phyloP scores from a whole-genome alignment of 2,113 vertebrate species.

The Tachycineta bicolor region DNA sequence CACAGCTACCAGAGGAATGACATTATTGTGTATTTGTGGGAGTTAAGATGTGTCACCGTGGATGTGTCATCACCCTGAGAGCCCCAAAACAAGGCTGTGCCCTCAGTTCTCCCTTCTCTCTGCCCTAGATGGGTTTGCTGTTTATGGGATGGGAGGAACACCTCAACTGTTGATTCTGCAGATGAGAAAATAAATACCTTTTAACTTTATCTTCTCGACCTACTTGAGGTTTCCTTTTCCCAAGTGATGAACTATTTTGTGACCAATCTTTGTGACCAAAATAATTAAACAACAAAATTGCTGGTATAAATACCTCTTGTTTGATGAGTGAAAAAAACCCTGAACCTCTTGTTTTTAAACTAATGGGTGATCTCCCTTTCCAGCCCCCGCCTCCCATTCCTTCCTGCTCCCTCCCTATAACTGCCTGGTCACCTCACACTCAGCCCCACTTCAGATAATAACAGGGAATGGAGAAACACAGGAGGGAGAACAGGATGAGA shows the following conservation, averaged over 20 bases:
- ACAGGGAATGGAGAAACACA: background rate
- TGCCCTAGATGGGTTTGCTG: background rate
- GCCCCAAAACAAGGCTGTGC: background rate
- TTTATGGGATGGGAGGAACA: background rate
- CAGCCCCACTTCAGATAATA: background rate
- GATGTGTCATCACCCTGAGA: background rate
- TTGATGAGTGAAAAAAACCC: background rate
- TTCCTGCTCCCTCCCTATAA: background rate
- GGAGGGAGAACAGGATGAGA: background rate
- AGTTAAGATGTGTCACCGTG: accelerated
- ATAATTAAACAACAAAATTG: background rate
- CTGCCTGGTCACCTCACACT: background rate
- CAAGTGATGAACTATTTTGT: background rate
- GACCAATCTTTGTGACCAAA: background rate
- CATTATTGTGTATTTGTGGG: background rate
- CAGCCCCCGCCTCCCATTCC: background rate
- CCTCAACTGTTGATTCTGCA: background rate
- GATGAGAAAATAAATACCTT: background rate
- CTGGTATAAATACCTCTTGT: background rate
- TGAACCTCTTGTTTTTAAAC: background rate
- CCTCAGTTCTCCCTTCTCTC: background rate
- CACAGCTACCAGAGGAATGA: background rate
- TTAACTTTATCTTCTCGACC: background rate
- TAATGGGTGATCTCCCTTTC: background rate
- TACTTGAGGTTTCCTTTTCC: background rate